Base-by-base conservation (phyloP, 2,888 invertebrate species). In the Drosophila koepferae region DNA sequence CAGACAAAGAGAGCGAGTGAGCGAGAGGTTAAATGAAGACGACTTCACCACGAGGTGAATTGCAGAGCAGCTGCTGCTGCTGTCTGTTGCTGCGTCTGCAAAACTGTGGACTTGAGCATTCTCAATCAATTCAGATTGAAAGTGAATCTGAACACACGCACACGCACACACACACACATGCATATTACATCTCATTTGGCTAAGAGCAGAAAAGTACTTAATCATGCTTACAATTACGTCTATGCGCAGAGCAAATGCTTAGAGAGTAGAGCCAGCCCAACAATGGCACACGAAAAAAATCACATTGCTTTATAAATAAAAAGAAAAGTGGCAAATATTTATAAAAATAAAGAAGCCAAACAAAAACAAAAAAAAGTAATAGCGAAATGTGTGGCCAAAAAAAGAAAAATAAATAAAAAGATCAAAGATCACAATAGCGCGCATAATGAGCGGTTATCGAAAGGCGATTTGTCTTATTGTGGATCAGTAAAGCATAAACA, bases 141-240 rank as follows among this genome's bases (percentile, higher is more conserved):
- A 86, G 86, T 89, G 89, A 86, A 89, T 89, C 89, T 86, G 89
- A 86, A 69, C 55, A 69, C 72, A 44, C 10, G 46, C 53, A n/a
- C 56, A 36, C 28, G 59, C n/a, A n/a, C 34, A 18, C 64, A 40
- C 28, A 38, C 18, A 46, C 20, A 28, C 55, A 44, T 16, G 14
- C 49, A 54, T 46, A 65, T 77, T 81, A 71, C 81, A 55, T 65
- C 70, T 66, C 71, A 85, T 81, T 88, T 80, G 79, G 63, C 36
- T 34, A 43, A 43, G 49, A 63, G 63, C 62, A 40, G 59, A 72
- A 80, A 80, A 68, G 60, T 74, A 80, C 79, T 80, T 74, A 63
- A 81, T 81, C 79, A 80, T 71, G 77, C 62, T 64, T 56, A 68
- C 68, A 76, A 62, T 72, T 64, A 64, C 54, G 76, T 34, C 55